Evolutionary conservation across 1,140 invertebrate species (phyloP), one percentile per base, ranked within the genome.

Genomic region (Periplaneta americana): DNA sequence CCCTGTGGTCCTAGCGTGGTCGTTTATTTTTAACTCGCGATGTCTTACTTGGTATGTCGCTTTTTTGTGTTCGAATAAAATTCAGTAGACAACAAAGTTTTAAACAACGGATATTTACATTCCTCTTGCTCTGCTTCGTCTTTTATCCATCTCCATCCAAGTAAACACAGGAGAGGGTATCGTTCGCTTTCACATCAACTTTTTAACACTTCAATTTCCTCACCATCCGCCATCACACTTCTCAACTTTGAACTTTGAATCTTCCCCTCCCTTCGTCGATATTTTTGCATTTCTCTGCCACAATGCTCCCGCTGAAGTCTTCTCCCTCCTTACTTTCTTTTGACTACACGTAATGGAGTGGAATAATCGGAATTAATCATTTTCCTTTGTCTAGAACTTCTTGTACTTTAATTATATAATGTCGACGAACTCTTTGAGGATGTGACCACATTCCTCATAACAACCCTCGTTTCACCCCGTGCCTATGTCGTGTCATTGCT

Each of bases 331-430:
- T 0, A 34, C 75, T 22, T 77, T 77, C 35, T 36, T 77, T 77
- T 77, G 9, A 33, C 6, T 36, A 22, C 33, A n/a, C 28, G 75
- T 77, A 77, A 77, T 77, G 75, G 33, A 9, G 75, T 77, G 35
- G 75, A 77, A 77, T 77, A 77, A 77, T 77, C 75, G 1, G 75
- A 5, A 77, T 77, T 77, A 77, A 77, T 77, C 35, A 77, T 77
- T 77, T 77, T 77, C 35, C 75, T 33, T 77, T 77, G 75, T 77
- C 33, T 66, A 33, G 35, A 77, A 77, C 33, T 34, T 33, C 35
- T 34, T 34, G 75, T 28, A 33, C 17, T 77, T 77, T 77, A 77
- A 77, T 77, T 36, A 77, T 6, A 28, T 4, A n/a, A 36, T 18
- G 35, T 77, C 75, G 31, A 15, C 17, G 75, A 77, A 34, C 32